Evolutionary conservation across 1,140 invertebrate species (phyloP), one percentile per base, ranked within the genome.

Genomic region (Argopecten irradians): DNA sequence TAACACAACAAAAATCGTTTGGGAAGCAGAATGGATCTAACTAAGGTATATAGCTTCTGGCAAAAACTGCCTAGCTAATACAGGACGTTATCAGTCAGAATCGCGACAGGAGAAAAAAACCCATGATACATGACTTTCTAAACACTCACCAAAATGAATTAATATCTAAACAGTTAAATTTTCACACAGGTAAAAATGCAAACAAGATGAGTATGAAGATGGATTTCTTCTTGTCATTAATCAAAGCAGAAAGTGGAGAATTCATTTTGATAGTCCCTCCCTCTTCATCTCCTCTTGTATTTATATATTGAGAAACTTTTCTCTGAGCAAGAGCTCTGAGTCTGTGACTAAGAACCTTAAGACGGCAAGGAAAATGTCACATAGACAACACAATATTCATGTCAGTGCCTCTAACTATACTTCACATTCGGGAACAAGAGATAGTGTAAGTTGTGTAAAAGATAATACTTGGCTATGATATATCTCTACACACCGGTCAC

Each of bases 1-100:
- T 71, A 71, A 71, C 55, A 71, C 55, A 71, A 71, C 55, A 71
- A 71, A 71, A 71, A 71, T 71, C 55, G 16, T 71, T 71, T 71
- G 5, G 22, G 55, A 71, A 71, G 55, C 55, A n/a, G 55, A 71
- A 71, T 71, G 13, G 55, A n/a, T n/a, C n/a, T n/a, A 71, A 71
- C 55, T 71, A 28, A 1, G 55, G n/a, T n/a, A n/a, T 71, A 71
- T 71, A 71, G 55, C 55, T 71, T n/a, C 2, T 71, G 55, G 55
- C 55, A 7, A 71, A 71, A 71, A 28, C 55, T 71, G n/a, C 55
- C 14, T 71, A n/a, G n/a, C 55, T n/a, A n/a, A n/a, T n/a, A 28
- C 16, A 71, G 22, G 55, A 28, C 55, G 22, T n/a, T 71, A 71
- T 71, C 55, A 71, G 55, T 71, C 55, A 71, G 55, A 28, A 71